Conservation (phyloP, 1,140 invertebrate species). For the Microplitis demolitor region DNA sequence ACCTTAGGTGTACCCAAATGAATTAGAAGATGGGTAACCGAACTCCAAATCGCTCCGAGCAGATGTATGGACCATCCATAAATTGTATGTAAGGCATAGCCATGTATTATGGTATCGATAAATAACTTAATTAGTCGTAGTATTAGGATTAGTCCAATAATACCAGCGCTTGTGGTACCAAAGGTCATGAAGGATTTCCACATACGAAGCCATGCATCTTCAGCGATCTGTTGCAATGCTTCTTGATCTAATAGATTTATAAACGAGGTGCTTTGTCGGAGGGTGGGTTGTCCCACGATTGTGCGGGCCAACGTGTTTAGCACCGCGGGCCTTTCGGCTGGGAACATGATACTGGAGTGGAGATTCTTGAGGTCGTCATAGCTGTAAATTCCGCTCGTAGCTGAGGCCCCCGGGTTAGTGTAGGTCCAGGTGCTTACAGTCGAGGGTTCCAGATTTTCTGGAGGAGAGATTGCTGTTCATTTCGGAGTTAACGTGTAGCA, state of each 20-base stretch:
- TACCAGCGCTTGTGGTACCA: conserved; percentile 17
- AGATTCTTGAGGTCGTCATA: not conserved
- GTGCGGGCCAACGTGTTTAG: not conserved
- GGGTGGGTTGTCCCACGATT: not conserved
- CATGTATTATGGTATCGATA: no score
- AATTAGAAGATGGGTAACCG: no score
- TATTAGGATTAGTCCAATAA: conserved; percentile 17
- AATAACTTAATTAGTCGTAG: conserved; percentile 2
- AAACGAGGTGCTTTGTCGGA: not conserved
- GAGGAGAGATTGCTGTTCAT: not conserved
- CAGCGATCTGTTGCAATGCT: conserved; percentile 14
- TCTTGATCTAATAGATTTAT: conserved; percentile 21
- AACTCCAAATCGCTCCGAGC: no score
- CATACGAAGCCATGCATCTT: conserved; percentile 3
- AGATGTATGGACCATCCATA: no score
- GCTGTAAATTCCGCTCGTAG: not conserved
- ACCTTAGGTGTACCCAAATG: no score
- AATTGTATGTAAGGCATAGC: no score
- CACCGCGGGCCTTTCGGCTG: not conserved
- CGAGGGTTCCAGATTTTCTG: not conserved
- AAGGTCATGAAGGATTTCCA: conserved; percentile 20
- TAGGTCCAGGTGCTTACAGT: conserved; percentile 11
- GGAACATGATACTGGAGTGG: not conserved
- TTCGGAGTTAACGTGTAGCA: conserved; percentile 5
- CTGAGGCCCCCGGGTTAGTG: not conserved